phyloP scores from a whole-genome alignment of 2,888 invertebrate species.

The Erebia aethiops region DNA sequence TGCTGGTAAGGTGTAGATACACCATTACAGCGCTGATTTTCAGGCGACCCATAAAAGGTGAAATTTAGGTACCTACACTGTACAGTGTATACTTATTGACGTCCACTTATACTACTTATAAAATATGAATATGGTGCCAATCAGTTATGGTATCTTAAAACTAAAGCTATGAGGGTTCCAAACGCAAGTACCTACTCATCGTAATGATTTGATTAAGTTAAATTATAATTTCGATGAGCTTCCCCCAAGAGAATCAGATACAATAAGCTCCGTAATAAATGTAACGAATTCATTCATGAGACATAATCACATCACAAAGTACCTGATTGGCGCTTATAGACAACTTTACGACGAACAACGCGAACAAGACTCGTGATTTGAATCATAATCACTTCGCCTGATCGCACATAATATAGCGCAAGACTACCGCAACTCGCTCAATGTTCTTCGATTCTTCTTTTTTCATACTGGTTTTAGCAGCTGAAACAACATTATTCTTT shows the following conservation, averaged over 20 bases:
- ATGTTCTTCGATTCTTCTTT: background rate
- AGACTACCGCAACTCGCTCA: background rate
- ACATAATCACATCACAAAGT: constrained; percentile 5
- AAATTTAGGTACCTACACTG: no score
- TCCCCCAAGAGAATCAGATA: background rate
- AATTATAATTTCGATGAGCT: background rate
- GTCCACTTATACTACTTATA: no score
- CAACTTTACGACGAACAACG: background rate
- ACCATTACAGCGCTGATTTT: no score
- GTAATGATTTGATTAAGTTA: background rate
- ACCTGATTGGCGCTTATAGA: constrained; percentile 1
- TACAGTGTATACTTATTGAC: no score
- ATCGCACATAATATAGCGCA: background rate
- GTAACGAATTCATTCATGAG: constrained; percentile 10
- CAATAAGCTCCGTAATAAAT: background rate
- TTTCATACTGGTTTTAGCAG: background rate
- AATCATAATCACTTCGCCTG: background rate
- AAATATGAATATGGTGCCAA: no score
- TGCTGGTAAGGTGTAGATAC: no score
- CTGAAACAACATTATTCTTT: background rate
- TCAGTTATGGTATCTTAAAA: no score
- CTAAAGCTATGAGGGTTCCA: no score
- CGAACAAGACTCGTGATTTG: background rate
- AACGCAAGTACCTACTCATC: no score
- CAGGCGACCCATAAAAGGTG: no score